Conservation (phyloP, 2,797 vertebrate species). For the Silurus lanzhouensis region DNA sequence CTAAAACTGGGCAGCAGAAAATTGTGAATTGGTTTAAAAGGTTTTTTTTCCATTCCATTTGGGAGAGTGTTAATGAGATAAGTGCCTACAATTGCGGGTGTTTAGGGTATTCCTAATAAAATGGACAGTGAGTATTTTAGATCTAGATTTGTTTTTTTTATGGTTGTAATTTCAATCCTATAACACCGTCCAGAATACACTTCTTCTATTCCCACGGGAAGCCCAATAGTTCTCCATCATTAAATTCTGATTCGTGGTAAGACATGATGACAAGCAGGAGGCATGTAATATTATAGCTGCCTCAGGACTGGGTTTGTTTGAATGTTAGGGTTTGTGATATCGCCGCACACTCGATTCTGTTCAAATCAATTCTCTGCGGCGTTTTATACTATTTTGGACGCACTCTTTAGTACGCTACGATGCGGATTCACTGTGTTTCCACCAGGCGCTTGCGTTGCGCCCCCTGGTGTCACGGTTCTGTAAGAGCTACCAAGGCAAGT, state of each 20-base stretch:
- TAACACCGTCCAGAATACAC: too few species aligned
- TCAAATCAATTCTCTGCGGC: constrained; percentile 13
- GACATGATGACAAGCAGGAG: constrained; percentile 6
- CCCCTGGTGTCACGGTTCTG: constrained; percentile 67
- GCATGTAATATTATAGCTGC: neutral
- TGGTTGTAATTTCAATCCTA: too few species aligned
- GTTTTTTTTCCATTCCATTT: too few species aligned
- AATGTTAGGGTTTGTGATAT: neutral
- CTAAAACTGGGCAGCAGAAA: too few species aligned
- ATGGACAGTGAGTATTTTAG: too few species aligned
- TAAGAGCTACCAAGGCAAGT: constrained; percentile 60
- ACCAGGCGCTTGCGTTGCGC: constrained; percentile 57
- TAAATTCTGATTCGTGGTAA: neutral
- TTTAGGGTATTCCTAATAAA: too few species aligned
- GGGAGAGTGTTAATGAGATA: too few species aligned
- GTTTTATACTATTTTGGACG: neutral
- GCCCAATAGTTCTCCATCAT: neutral
- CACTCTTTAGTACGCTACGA: neutral
- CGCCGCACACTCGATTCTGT: neutral
- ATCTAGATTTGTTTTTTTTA: too few species aligned
- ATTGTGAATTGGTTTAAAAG: too few species aligned
- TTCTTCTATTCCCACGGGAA: neutral
- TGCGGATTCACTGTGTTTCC: constrained; percentile 14
- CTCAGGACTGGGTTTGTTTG: constrained; percentile 13
- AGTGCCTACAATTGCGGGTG: too few species aligned